A percentile compares a stretch with the other conserved stretches of the same genome.
Evolutionary conservation across 2,888 invertebrate genomes (phyloP).

Genomic region (Cephalotes varians): DNA sequence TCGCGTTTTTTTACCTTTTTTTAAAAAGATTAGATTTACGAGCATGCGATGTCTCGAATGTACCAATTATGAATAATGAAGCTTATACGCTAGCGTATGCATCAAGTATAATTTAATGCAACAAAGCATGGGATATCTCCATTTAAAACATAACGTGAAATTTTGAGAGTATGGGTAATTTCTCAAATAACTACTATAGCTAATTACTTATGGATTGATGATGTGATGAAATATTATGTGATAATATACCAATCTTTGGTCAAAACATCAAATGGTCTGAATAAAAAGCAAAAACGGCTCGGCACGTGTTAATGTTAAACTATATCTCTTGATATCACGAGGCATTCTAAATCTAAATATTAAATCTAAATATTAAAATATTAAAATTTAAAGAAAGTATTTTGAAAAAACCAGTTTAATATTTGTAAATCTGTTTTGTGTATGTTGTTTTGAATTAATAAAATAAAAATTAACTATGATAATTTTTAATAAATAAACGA

Average conservation of each 20-base stretch:
- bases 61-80: constrained; percentile 66
- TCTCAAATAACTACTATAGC: background rate
- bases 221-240: too few relatives aligned
- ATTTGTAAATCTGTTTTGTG: constrained; percentile 1
- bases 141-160: background rate
- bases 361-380: background rate
- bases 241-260: too few relatives aligned
- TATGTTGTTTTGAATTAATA: background rate
- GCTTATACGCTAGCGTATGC: constrained; percentile 38
- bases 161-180: background rate
- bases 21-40: constrained; percentile 68
- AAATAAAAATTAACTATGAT: background rate
- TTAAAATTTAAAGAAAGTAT: background rate
- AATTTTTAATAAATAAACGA: background rate
- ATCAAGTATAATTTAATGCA: constrained; percentile 50
- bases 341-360: background rate
- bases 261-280: too few relatives aligned
- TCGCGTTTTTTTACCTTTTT: too few relatives aligned
- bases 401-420: background rate
- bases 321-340: background rate
- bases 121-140: background rate
- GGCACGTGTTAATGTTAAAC: background rate
- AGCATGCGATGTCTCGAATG: constrained; percentile 58
- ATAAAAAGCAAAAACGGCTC: too few relatives aligned
- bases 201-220: too few relatives aligned